A percentile compares a stretch with the other conserved stretches of the same genome.
Conservation (phyloP, 2,113 vertebrate genomes). For the Psilopogon haemacephalus region DNA sequence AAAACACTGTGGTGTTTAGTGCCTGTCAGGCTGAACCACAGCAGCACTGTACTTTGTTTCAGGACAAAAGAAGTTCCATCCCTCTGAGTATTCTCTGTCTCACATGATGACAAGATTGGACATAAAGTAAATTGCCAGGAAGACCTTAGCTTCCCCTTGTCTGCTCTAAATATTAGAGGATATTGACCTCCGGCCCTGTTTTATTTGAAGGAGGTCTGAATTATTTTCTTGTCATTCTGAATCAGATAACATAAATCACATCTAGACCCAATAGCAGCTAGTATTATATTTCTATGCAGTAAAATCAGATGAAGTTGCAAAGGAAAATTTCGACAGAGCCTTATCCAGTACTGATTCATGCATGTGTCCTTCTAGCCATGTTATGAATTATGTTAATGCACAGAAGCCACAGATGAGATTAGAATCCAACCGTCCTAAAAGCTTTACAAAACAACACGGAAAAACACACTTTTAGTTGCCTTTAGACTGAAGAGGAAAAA, state of each 20-base stretch:
- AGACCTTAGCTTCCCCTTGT: background rate
- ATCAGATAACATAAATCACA: slow-evolving; percentile 23
- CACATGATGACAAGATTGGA: accelerated
- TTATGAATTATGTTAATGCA: background rate
- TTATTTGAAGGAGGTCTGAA: slow-evolving; percentile 10
- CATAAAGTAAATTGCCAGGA: slow-evolving; percentile 1
- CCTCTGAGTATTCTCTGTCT: background rate
- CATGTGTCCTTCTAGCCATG: background rate
- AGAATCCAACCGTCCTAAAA: background rate
- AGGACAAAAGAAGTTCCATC: background rate
- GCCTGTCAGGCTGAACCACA: background rate
- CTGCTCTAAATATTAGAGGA: slow-evolving; percentile 5
- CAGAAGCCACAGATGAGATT: background rate
- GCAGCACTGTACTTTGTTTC: background rate
- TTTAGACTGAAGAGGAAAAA: background rate
- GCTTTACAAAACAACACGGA: background rate
- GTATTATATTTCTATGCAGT: background rate
- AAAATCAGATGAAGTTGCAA: background rate
- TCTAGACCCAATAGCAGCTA: background rate
- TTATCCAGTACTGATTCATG: background rate
- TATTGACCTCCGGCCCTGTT: background rate
- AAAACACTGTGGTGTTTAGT: background rate
- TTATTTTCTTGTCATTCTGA: background rate
- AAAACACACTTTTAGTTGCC: background rate
- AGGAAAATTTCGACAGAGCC: background rate